These are phyloP conservation scores for Sitodiplosis mosellana DNA, from an alignment of 1,140 invertebrate genomes.

Conservation along the genomic window DNA sequence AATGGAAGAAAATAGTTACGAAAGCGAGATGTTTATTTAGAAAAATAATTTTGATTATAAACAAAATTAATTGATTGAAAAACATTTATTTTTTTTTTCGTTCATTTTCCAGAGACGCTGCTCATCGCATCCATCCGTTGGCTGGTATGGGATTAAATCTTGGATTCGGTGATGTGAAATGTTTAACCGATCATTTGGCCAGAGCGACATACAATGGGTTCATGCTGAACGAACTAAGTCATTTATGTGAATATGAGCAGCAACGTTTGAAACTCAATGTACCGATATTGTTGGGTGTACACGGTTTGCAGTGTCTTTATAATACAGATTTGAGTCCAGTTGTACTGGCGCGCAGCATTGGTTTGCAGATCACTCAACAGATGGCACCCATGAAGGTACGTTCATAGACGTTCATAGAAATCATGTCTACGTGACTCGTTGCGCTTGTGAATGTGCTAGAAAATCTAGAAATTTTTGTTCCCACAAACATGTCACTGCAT, in stretches of 20 bases:
- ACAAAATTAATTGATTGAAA: too few species aligned
- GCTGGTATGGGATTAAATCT: conserved; percentile 96
- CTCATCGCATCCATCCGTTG: conserved; percentile 88
- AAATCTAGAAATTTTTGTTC: too few species aligned
- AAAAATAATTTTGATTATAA: too few species aligned
- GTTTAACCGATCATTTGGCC: conserved; percentile 47
- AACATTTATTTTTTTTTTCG: background rate
- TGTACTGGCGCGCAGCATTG: conserved; percentile 66
- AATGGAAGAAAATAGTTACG: background rate
- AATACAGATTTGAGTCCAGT: conserved; percentile 53
- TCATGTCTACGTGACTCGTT: too few species aligned
- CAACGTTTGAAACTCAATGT: conserved; percentile 68
- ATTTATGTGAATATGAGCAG: conserved; percentile 70
- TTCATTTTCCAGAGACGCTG: conserved; percentile 58
- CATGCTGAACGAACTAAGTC: conserved; percentile 47
- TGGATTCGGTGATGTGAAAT: conserved; percentile 80
- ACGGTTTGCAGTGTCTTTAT: conserved; percentile 76
- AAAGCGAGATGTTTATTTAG: too few species aligned
- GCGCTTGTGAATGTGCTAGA: too few species aligned
- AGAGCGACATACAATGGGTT: conserved; percentile 53
- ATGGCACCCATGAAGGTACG: conserved; percentile 49
- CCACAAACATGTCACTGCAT: too few species aligned
- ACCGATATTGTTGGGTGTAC: conserved; percentile 71
- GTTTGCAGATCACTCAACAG: conserved; percentile 66
- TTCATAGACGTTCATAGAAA: too few species aligned